Base-by-base conservation (phyloP, 2,797 vertebrate species). In the Babyrousa celebensis region DNA sequence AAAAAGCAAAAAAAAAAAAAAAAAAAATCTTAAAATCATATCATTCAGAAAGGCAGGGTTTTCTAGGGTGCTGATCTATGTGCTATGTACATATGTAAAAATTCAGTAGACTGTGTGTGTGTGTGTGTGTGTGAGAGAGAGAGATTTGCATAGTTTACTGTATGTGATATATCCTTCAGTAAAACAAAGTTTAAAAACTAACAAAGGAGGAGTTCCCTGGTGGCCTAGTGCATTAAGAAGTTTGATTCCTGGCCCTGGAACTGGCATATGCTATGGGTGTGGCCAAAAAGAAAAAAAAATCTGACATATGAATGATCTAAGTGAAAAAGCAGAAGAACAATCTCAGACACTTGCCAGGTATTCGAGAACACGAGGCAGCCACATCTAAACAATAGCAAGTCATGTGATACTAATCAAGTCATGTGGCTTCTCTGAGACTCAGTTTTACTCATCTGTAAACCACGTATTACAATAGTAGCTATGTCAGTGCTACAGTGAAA, bases 171-270 rank as follows among this genome's bases (percentile, higher is more conserved):
- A 63, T 72, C 90, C 25, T 77, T 91, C 11, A 79, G 6, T 82
- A 63, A 80, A 77, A 63, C 3, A 27, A 89, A 86, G 67, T 56
- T 79, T 79, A 90, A 92, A 91, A 88, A 48, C 43, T 48, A 48
- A 48, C 43, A 48, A 48, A 48, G 43, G 43, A 48, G 43, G 43
- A 48, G 43, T 10, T 48, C 43, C 43, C 43, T 48, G 43, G 43
- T 48, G 43, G 43, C 43, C 9, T 48, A 48, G 43, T 48, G 43
- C 43, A 48, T 48, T 48, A 48, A 48, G 43, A 48, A 36, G 36
- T 36, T 48, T 6, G 43, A 48, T 48, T 10, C 43, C 43, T 48
- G 43, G 43, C 43, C 43, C 43, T 48, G 43, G 43, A 48, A 48
- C 43, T 48, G 43, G 43, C 43, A 48, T 48, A 48, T 48, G 43